A percentile compares a stretch with the other conserved stretches of the same genome.
These are phyloP conservation scores for Orientallactaga bullata DNA, from an alignment of 2,113 vertebrate species.

Conservation along the genomic window DNA sequence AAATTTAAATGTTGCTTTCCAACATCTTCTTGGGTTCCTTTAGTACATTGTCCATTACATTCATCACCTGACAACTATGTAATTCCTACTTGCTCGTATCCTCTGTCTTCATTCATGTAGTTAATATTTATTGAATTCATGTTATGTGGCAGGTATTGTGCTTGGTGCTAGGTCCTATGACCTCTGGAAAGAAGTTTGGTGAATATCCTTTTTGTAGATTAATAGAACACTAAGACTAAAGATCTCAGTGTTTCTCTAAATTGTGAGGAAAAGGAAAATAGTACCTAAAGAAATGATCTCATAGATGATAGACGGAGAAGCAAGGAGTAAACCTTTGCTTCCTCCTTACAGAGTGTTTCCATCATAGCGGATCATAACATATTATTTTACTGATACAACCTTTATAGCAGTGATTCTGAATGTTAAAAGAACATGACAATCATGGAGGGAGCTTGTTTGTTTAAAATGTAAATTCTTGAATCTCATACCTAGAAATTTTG, in stretches of 20 bases:
- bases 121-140: background rate
- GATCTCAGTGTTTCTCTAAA: background rate
- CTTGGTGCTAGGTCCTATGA: background rate
- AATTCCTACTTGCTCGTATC: background rate
- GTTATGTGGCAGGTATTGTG: background rate
- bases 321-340: background rate
- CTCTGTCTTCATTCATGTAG: background rate
- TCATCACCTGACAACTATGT: background rate
- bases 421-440: background rate
- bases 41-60: background rate
- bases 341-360: background rate
- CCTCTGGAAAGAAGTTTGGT: background rate
- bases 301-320: background rate
- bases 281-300: background rate
- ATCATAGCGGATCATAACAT: background rate
- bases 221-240: background rate
- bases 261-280: background rate
- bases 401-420: conserved; percentile 34
- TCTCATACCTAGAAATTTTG: background rate
- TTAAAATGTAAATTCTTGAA: background rate
- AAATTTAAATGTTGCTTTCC: background rate
- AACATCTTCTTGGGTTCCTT: background rate
- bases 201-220: background rate
- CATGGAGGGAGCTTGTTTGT: background rate
- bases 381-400: background rate